Base-by-base conservation (phyloP, 2,888 invertebrate genomes). In the Gryllus longicercus region DNA sequence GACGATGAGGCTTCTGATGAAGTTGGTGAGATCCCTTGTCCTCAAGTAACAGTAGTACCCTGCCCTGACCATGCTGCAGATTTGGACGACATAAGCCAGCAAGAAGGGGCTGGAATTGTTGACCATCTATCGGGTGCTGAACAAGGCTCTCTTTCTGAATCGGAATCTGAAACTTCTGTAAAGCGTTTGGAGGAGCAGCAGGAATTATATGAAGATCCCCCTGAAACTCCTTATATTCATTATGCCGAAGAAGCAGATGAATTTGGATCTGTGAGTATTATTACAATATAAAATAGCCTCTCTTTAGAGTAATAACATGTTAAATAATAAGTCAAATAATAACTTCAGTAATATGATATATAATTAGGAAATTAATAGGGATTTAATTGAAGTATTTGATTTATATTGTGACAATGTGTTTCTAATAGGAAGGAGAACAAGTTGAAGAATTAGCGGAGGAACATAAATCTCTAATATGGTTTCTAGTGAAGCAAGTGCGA, bases 401-500 rank as follows among this genome's bases (percentile, higher is more conserved):
- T 78, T 16, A 11, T 25, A 21, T 49, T 38, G 16, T 23, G 78
- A 74, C 50, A n/a, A 75, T 74, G 25, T n/a, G 74, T 79, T 80
- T 76, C 77, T 85, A 86, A 50, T 84, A 94, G 92, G 92, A 92
- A 23, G 95, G 95, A 0, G 95, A 94, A 85, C 93, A 97, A 85
- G 95, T 96, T 2, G 95, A 97, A 85, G 97, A 97, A 86, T 91
- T 98, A 38, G 95, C 94, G 0, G 97, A 98, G 81, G 97, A 98
- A 87, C 96, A 98, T 88, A 97, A 97, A 87, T 96, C 96, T 23
- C 89, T 98, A 76, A 93, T 98, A 84, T 98, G 98, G 97, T 95
- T 94, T 86, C 90, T 98, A 74, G 91, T 98, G 85, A 98, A 98
- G 88, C 98, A 98, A 90, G 96, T 97, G 63, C 91, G 97, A 21